phyloP scores from a whole-genome alignment of 2,888 invertebrate genomes.

The Neoascia interrupta region DNA sequence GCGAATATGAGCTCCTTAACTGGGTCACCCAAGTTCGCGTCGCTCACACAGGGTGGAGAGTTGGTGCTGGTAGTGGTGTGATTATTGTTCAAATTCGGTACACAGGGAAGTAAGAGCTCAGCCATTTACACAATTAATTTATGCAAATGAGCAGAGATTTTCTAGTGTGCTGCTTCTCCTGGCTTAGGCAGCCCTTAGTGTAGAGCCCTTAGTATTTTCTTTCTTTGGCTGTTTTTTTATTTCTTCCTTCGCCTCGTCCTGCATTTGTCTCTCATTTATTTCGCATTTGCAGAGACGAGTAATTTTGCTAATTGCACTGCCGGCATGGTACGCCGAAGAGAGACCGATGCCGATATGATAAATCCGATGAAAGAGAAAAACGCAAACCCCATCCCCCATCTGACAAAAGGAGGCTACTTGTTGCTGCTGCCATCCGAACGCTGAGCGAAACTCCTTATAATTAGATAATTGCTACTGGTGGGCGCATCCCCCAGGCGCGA shows the following conservation, averaged over 20 bases:
- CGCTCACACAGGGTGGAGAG: slow-evolving; percentile 3
- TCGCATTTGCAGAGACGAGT: slow-evolving; percentile 57
- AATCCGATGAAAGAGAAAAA: background rate
- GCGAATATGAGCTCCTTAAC: slow-evolving; percentile 46
- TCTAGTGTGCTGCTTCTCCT: slow-evolving; percentile 7
- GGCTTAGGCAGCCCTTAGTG: background rate
- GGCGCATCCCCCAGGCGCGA: background rate
- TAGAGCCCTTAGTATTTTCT: slow-evolving; percentile 36
- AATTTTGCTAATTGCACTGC: slow-evolving; percentile 61
- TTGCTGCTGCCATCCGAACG: slow-evolving; percentile 46
- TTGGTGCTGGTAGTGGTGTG: slow-evolving; percentile 24
- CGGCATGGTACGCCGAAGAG: background rate
- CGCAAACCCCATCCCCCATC: slow-evolving; percentile 5
- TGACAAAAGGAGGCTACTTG: slow-evolving; percentile 40
- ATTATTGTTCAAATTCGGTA: slow-evolving; percentile 64
- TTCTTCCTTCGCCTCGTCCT: no score
- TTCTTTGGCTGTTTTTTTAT: slow-evolving; percentile 3
- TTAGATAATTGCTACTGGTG: slow-evolving; percentile 45
- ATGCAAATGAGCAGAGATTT: slow-evolving; percentile 63
- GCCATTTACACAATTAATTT: slow-evolving; percentile 69
- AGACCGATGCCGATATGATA: slow-evolving; percentile 13
- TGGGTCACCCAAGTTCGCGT: slow-evolving; percentile 43
- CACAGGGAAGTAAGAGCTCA: slow-evolving; percentile 54
- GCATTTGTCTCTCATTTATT: slow-evolving; percentile 66
- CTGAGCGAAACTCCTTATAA: slow-evolving; percentile 50